Conservation (phyloP, 2,797 vertebrate genomes). For the Smutsia temminckii region DNA sequence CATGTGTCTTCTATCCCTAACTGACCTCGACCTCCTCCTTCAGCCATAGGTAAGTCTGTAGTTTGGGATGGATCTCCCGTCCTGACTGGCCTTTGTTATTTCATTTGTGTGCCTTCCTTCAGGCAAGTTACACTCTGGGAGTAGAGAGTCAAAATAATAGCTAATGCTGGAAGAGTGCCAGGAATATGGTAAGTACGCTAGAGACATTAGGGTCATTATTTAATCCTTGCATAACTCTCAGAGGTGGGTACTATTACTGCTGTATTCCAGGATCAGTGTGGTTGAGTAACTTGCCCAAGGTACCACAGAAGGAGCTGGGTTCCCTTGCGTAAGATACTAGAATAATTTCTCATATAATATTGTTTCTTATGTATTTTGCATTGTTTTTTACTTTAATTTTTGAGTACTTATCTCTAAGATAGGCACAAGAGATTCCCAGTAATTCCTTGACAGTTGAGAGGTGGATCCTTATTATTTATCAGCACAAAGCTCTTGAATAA, state of each 20-base stretch:
- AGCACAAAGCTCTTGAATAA: background rate
- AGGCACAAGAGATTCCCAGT: background rate
- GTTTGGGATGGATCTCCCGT: background rate
- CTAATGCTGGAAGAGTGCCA: background rate
- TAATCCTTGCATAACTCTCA: background rate
- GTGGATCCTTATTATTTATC: background rate
- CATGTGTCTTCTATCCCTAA: background rate
- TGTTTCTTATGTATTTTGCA: background rate
- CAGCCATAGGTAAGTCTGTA: background rate
- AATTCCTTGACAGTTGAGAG: background rate
- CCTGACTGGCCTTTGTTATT: background rate
- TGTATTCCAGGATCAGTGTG: background rate
- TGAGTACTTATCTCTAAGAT: background rate
- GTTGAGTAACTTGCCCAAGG: background rate
- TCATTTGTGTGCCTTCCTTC: background rate
- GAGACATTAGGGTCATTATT: background rate
- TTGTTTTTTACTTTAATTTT: background rate
- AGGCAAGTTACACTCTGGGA: background rate
- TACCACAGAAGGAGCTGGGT: background rate
- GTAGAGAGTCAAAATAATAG: background rate
- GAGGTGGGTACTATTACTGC: background rate
- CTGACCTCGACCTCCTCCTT: background rate
- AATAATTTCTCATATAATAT: background rate
- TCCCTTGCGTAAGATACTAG: background rate
- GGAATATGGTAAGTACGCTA: background rate